These are phyloP conservation scores for Elmis aenea DNA, from an alignment of 2,888 invertebrate species.

Conservation along the genomic window DNA sequence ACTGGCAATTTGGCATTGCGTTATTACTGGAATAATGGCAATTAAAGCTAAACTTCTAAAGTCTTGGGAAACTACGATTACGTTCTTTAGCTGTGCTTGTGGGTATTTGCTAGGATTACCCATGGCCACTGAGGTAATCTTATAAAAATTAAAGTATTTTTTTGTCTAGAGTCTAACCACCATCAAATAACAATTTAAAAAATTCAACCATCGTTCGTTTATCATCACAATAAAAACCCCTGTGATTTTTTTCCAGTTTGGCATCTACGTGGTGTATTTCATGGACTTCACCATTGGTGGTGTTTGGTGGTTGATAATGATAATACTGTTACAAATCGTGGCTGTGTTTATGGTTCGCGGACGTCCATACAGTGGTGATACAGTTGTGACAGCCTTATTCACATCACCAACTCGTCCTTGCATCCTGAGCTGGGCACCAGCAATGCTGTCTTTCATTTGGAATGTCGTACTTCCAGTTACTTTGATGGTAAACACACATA, in stretches of 20 bases:
- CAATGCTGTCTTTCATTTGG: slow-evolving; percentile 79
- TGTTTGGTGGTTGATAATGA: slow-evolving; percentile 79
- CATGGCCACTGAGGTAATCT: slow-evolving; percentile 74
- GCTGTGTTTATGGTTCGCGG: slow-evolving; percentile 86
- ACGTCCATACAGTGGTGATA: slow-evolving; percentile 78
- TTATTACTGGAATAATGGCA: slow-evolving; percentile 78
- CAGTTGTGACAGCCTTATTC: slow-evolving; percentile 59
- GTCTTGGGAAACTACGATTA: slow-evolving; percentile 77
- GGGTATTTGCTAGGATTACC: slow-evolving; percentile 80
- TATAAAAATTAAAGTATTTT: neutral
- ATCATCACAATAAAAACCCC: no score
- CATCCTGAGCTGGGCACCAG: slow-evolving; percentile 57
- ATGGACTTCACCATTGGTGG: slow-evolving; percentile 80
- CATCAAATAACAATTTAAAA: no score
- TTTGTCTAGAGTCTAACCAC: no score
- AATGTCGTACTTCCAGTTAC: slow-evolving; percentile 80
- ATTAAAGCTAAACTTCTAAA: slow-evolving; percentile 67
- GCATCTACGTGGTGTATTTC: slow-evolving; percentile 77
- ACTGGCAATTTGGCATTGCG: slow-evolving; percentile 87
- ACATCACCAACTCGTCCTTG: slow-evolving; percentile 48
- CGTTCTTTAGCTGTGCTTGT: slow-evolving; percentile 76
- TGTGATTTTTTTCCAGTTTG: slow-evolving; percentile 54
- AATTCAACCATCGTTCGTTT: no score
- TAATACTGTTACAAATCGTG: slow-evolving; percentile 70
- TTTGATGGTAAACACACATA: slow-evolving; percentile 71